Conservation (phyloP, 1,140 invertebrate genomes). For the Trachymyrmex cornetzi region DNA sequence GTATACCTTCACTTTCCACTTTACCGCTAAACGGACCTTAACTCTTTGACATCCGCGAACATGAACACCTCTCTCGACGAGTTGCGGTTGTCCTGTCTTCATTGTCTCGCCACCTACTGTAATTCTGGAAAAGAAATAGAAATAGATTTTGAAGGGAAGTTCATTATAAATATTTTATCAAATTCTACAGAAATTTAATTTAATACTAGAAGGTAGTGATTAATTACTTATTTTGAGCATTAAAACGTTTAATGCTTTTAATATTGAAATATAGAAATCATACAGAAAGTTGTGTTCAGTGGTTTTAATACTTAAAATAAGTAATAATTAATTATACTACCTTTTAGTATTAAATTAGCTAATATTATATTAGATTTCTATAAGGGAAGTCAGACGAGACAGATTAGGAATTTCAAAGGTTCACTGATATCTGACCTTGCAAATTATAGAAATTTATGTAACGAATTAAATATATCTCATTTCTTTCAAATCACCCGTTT, state of each 20-base stretch:
- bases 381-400: too few relatives aligned
- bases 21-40: slow-evolving; percentile 74
- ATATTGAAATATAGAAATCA: too few relatives aligned
- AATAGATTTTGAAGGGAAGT: background rate
- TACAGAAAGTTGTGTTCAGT: too few relatives aligned
- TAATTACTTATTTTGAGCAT: too few relatives aligned
- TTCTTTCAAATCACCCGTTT: background rate
- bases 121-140: slow-evolving; percentile 6
- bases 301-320: too few relatives aligned
- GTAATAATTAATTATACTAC: too few relatives aligned
- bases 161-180: background rate
- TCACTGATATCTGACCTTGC: background rate
- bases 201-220: too few relatives aligned
- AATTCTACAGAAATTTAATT: too few relatives aligned
- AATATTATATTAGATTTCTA: too few relatives aligned
- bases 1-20: slow-evolving; percentile 85
- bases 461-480: background rate
- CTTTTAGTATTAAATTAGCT: too few relatives aligned
- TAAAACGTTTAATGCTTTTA: too few relatives aligned
- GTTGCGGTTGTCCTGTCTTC: background rate
- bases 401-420: slow-evolving; percentile 4
- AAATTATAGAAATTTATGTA: background rate
- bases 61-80: slow-evolving; percentile 33
- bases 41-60: slow-evolving; percentile 59
- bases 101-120: background rate